Evolutionary conservation across 1,140 invertebrate genomes (phyloP).

Genomic region (Dendroctonus ponderosae): DNA sequence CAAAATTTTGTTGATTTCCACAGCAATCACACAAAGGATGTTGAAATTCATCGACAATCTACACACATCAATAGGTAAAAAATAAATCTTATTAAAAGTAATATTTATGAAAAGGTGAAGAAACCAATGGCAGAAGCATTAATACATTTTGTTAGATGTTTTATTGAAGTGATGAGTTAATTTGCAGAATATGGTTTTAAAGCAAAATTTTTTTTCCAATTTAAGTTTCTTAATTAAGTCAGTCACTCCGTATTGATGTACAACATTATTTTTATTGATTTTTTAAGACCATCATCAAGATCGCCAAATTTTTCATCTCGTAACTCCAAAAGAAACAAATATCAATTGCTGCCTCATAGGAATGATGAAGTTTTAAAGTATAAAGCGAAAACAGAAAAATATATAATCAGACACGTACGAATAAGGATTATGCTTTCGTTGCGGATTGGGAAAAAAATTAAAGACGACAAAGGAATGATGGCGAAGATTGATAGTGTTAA

Average conservation of each 20-base stretch:
- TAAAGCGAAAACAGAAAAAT: constrained; percentile 44
- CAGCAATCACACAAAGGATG: constrained; percentile 9
- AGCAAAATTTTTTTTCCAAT: no score
- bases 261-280: no score
- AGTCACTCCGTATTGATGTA: no score
- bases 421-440: constrained; percentile 49
- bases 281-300: neutral
- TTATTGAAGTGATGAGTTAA: no score
- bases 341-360: constrained; percentile 5
- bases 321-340: neutral
- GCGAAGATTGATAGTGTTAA: constrained; percentile 15
- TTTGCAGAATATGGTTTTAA: no score
- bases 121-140: no score
- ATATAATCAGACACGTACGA: constrained; percentile 48
- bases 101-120: no score
- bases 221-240: no score
- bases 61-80: no score
- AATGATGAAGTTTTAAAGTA: constrained; percentile 34
- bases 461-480: neutral
- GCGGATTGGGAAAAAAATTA: constrained; percentile 41
- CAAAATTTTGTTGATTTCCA: constrained; percentile 32
- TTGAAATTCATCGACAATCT: no score
- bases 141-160: no score
- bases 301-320: neutral
- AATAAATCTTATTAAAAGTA: no score